Conservation (phyloP, 2,797 vertebrate species). For the Microctenopoma steveboyesi region DNA sequence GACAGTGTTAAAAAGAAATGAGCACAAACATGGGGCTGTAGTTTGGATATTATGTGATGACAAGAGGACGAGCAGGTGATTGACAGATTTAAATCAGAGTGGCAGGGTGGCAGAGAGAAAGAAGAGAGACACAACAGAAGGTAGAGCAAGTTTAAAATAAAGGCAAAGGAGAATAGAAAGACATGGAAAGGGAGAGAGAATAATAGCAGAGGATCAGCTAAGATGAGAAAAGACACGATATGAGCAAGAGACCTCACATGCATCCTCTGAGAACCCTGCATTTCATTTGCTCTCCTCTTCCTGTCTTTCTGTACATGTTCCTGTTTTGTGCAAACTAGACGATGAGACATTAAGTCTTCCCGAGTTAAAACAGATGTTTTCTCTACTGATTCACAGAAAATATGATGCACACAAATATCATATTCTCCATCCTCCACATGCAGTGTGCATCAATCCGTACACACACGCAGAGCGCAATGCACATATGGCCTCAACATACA, state of each 20-base stretch:
- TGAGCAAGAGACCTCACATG: background rate
- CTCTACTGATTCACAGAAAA: conserved; percentile 11
- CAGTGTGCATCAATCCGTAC: conserved; percentile 16
- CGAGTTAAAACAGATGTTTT: conserved; percentile 20
- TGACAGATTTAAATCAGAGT: background rate
- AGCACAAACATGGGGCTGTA: background rate
- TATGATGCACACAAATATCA: conserved; percentile 15
- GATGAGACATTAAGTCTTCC: background rate
- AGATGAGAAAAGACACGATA: background rate
- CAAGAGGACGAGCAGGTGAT: background rate
- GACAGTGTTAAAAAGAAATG: background rate
- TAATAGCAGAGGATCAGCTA: too few species aligned
- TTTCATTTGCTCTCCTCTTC: background rate
- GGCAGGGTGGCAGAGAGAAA: background rate
- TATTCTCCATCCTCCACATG: conserved; percentile 18
- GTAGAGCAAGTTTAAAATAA: too few species aligned
- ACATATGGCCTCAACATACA: background rate
- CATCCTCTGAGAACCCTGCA: background rate
- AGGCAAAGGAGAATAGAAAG: background rate
- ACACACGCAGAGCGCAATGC: background rate
- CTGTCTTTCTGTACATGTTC: background rate
- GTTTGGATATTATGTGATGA: background rate
- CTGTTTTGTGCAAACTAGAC: too few species aligned
- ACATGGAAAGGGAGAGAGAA: background rate
- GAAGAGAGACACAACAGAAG: background rate